Base-by-base conservation (phyloP, 2,797 vertebrate genomes). In the Spatula clypeata region DNA sequence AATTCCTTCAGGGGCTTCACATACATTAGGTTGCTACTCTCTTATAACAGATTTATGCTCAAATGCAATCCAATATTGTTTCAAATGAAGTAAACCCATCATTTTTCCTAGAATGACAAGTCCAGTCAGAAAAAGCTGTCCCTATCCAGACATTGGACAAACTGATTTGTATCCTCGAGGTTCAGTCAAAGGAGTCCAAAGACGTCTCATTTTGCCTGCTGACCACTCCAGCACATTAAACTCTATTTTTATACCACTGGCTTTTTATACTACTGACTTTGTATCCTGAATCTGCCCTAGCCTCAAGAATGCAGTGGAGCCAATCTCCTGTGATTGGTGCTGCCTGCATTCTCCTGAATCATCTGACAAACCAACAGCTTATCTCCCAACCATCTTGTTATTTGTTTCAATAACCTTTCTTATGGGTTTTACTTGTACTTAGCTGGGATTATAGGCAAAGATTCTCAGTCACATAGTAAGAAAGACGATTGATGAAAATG, bases 271-370 rank as follows among this genome's bases (percentile, higher is more conserved):
- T 24, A 64, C 42, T 1, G 5, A 3, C 0, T 75, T 90, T 79
- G 1, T 34, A 42, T 18, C 8, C 21, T 36, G 44, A 82, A 70
- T 6, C 24, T 86, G 15, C 9, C 15, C 7, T 31, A 9, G 12
- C 26, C 5, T 84, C 3, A 1, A 19, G 8, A 77, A 92, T 69
- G 7, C 16, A 54, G 4, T 14, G 12, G 34, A 66, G 13, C 13
- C 67, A 67, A 13, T 3, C 24, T 58, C 2, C 24, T 60, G 7
- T 1, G 1, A 17, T 0, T 47, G 13, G 0, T 85, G 45, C 5
- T 79, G 16, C 6, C 34, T 73, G 29, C 6, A 10, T 49, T 14
- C 31, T 80, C 13, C 61, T 53, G 8, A 13, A 26, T 5, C 11
- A 19, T n/a, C 58, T 90, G 53, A 88, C 13, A 74, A 83, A n/a